phyloP scores from a whole-genome alignment of 2,113 vertebrate genomes.

The Oostethus manadensis region DNA sequence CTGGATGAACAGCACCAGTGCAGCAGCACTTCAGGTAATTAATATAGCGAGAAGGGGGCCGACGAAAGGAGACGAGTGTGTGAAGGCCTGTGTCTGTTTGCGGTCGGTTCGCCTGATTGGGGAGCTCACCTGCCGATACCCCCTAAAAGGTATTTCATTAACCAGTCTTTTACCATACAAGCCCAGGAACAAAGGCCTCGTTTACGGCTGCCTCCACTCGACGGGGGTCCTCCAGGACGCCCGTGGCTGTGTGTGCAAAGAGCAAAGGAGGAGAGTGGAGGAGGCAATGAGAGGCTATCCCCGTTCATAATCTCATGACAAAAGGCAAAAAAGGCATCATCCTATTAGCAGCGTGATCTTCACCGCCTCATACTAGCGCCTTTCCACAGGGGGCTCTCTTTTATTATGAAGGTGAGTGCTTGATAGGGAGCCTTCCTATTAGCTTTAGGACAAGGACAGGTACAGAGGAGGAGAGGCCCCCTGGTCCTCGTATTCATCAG shows the following conservation, averaged over 20 bases:
- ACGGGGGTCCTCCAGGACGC: constrained; percentile 78
- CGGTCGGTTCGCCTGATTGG: constrained; percentile 58
- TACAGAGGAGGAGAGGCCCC: constrained; percentile 43
- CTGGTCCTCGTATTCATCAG: too few species aligned
- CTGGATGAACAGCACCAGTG: constrained; percentile 62
- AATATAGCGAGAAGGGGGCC: constrained; percentile 81
- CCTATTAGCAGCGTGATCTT: constrained; percentile 99
- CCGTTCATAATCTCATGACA: constrained; percentile 99
- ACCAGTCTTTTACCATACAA: constrained; percentile 81
- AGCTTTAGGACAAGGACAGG: constrained; percentile 51
- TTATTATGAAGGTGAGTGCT: constrained; percentile 76
- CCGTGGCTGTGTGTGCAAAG: constrained; percentile 49
- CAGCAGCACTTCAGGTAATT: constrained; percentile 86
- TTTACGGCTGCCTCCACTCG: constrained; percentile 89
- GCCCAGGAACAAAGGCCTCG: constrained; percentile 78
- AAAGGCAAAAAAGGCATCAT: constrained; percentile 99
- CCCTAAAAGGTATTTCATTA: constrained; percentile 90
- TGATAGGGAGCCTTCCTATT: constrained; percentile 58
- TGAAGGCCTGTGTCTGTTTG: constrained; percentile 50
- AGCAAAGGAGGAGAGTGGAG: constrained; percentile 36
- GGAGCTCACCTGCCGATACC: constrained; percentile 91
- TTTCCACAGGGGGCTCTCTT: constrained; percentile 92
- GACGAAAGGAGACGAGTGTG: constrained; percentile 76
- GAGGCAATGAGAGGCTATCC: constrained; percentile 87
- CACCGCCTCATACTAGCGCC: constrained; percentile 89